Evolutionary conservation across 2,797 vertebrate genomes (phyloP).

Genomic region (Ctenopoma multispine): DNA sequence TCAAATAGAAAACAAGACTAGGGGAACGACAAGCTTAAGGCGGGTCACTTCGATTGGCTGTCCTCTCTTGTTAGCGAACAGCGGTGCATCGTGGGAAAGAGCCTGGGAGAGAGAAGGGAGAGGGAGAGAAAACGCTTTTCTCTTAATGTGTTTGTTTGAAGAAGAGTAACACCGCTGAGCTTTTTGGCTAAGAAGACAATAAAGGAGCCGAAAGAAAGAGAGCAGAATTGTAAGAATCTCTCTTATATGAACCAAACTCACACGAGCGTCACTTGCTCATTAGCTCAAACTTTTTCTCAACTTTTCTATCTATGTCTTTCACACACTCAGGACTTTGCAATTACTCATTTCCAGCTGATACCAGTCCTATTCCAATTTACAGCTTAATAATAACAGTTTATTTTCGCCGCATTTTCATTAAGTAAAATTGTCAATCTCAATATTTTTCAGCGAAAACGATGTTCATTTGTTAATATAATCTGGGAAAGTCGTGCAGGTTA

Average conservation of each 20-base stretch:
- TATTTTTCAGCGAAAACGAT: not conserved
- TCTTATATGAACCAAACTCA: not conserved
- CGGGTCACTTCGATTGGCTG: conserved; percentile 76
- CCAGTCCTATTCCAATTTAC: not conserved
- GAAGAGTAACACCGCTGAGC: conserved; percentile 4
- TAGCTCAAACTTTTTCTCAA: conserved; percentile 7
- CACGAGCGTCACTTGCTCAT: not conserved
- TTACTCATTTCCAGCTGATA: not conserved
- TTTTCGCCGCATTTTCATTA: conserved; percentile 22
- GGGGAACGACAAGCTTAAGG: conserved; percentile 53
- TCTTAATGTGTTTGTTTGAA: conserved; percentile 48
- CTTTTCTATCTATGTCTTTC: not conserved
- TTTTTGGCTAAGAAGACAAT: conserved; percentile 16
- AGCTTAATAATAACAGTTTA: not conserved
- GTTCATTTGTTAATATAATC: conserved; percentile 12
- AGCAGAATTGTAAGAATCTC: conserved; percentile 3
- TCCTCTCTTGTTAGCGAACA: conserved; percentile 73
- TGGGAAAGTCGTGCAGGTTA: conserved; percentile 7
- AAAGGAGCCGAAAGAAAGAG: not conserved
- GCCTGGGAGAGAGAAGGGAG: conserved; percentile 15
- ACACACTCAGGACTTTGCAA: not conserved
- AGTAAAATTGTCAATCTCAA: conserved; percentile 4
- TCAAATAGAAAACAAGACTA: conserved; percentile 61
- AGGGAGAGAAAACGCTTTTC: conserved; percentile 13
- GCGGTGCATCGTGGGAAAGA: conserved; percentile 61